A percentile compares a stretch with the other conserved stretches of the same genome.
Conservation (phyloP, 37 sponge, comb jelly and placozoan genomes). For the Dysidea cf. avara region DNA sequence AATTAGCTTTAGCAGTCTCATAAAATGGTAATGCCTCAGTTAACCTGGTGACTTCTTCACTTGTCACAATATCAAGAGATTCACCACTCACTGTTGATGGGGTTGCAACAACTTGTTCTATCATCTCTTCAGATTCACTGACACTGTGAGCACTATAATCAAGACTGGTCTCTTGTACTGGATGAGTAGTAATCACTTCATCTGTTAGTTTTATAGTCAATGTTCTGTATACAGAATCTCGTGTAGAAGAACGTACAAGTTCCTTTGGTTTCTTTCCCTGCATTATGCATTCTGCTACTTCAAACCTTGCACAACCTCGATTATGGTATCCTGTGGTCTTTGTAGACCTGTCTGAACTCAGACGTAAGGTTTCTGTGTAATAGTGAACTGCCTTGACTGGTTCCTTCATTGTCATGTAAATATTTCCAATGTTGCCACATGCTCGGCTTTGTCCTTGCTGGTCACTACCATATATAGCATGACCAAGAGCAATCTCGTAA, state of each 20-base stretch:
- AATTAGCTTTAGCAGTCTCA: no score
- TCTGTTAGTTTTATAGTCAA: no score
- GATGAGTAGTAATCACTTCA: no score
- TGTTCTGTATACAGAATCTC: no score
- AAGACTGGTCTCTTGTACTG: no score
- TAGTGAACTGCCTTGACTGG: slow-evolving; percentile 42
- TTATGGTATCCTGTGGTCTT: slow-evolving; percentile 62
- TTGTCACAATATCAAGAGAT: no score
- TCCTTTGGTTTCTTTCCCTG: slow-evolving; percentile 66
- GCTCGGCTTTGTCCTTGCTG: slow-evolving; percentile 53
- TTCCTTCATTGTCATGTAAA: slow-evolving; percentile 46
- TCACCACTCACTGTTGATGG: no score
- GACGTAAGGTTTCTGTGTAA: slow-evolving; percentile 56
- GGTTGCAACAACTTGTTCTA: no score
- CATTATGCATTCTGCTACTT: slow-evolving; percentile 49
- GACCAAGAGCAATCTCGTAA: slow-evolving; percentile 61
- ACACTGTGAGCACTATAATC: no score
- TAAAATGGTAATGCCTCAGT: no score
- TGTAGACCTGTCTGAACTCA: slow-evolving; percentile 44
- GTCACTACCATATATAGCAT: slow-evolving; percentile 63
- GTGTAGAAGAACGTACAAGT: no score
- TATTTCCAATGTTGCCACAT: slow-evolving; percentile 76
- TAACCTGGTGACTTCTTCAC: slow-evolving; percentile 34
- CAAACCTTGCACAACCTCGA: slow-evolving; percentile 64
- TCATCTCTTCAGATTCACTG: no score